A percentile compares a stretch with the other conserved stretches of the same genome.
phyloP scores from a whole-genome alignment of 37 sponge, comb jelly and placozoan species.

The Tethya wilhelma region DNA sequence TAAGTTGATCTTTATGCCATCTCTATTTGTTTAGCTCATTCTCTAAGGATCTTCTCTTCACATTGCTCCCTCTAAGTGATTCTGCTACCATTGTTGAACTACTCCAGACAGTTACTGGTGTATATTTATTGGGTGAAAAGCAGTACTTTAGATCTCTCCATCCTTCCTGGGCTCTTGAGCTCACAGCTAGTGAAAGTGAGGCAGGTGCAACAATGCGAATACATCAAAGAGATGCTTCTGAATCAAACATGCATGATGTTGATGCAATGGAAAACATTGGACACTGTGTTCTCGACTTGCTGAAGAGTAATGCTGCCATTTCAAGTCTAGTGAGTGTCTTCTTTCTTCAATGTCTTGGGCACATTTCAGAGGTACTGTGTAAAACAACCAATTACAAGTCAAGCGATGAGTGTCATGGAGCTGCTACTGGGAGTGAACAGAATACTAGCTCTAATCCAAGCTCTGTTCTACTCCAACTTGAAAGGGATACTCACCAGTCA shows the following conservation, averaged over 20 bases:
- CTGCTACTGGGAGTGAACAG: too few species aligned
- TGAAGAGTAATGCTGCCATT: conserved; percentile 5
- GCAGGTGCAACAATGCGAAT: too few species aligned
- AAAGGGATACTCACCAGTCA: not conserved
- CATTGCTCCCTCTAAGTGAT: too few species aligned
- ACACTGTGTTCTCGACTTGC: conserved; percentile 1
- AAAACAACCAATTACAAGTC: not conserved
- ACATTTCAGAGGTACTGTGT: conserved; percentile 1
- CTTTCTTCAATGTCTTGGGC: conserved; percentile 18
- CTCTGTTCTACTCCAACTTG: conserved; percentile 37
- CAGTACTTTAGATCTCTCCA: too few species aligned
- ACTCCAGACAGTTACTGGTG: not conserved
- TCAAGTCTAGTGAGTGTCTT: conserved; percentile 1
- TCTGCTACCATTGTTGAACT: not conserved
- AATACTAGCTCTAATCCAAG: not conserved
- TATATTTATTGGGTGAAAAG: too few species aligned
- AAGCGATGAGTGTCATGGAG: too few species aligned
- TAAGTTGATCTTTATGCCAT: too few species aligned
- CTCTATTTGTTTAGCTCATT: too few species aligned
- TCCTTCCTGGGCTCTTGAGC: too few species aligned
- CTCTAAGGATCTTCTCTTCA: too few species aligned
- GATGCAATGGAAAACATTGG: conserved; percentile 29
- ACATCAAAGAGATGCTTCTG: too few species aligned
- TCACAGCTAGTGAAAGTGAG: too few species aligned
- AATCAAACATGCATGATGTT: not conserved